A percentile compares a stretch with the other conserved stretches of the same genome.
Conservation (phyloP, 2,888 invertebrate species). For the Pogonocherus hispidulus region DNA sequence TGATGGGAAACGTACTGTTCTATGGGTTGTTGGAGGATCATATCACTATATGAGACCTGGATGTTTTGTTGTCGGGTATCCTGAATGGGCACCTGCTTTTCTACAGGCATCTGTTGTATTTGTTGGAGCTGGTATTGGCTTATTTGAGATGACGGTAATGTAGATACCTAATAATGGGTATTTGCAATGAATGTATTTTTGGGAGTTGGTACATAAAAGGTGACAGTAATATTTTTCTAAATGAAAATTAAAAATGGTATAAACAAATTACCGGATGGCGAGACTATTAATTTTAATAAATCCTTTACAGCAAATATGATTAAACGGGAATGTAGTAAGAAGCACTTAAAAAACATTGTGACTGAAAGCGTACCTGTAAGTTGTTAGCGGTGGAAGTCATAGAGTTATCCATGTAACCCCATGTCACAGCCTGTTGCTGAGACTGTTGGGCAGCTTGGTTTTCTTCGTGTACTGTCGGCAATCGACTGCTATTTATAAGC, state of each 20-base stretch:
- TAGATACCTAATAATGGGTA: constrained; percentile 28
- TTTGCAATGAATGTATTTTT: too few relatives aligned
- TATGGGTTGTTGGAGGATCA: constrained; percentile 60
- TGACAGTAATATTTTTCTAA: too few relatives aligned
- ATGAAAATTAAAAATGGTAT: too few relatives aligned
- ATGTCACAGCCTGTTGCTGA: constrained; percentile 36
- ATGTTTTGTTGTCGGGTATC: constrained; percentile 45
- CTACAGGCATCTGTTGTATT: constrained; percentile 43
- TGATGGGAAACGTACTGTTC: constrained; percentile 59
- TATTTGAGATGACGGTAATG: constrained; percentile 46
- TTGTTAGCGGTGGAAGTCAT: constrained; percentile 33
- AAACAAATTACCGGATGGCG: too few relatives aligned
- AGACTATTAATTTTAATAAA: too few relatives aligned
- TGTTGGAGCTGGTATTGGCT: constrained; percentile 63
- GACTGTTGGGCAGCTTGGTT: constrained; percentile 46
- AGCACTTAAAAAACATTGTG: too few relatives aligned
- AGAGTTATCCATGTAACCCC: constrained; percentile 50
- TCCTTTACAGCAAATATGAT: too few relatives aligned
- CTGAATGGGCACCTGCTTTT: constrained; percentile 49
- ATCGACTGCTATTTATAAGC: constrained; percentile 71
- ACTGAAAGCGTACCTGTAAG: constrained; percentile 44
- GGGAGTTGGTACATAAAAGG: neutral
- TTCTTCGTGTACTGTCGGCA: constrained; percentile 77
- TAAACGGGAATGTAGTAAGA: too few relatives aligned
- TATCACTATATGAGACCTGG: constrained; percentile 25